Percentiles rank a stretch among this genome's conserved stretches.
Evolutionary conservation across 2,797 vertebrate genomes (phyloP).

Genomic region (Limosa lapponica): DNA sequence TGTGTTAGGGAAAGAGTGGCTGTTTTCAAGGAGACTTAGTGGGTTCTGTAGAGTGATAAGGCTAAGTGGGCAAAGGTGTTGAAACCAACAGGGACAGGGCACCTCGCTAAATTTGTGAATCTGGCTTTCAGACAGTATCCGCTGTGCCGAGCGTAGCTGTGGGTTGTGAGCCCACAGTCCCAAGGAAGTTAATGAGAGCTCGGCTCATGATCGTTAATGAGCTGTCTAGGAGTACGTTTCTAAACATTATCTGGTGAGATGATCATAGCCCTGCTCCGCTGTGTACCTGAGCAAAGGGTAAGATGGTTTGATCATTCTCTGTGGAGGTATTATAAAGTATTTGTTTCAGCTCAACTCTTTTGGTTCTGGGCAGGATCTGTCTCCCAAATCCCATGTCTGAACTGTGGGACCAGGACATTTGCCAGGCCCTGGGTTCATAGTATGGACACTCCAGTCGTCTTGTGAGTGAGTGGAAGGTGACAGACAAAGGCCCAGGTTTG

Average conservation of each 20-base stretch:
- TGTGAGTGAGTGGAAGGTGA: not conserved
- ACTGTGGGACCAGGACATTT: not conserved
- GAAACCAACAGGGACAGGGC: not conserved
- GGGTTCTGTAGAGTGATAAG: not conserved
- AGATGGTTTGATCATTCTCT: not conserved
- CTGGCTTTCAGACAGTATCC: not conserved
- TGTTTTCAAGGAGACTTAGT: not conserved
- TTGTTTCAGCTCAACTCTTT: not conserved
- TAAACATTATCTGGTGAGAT: not conserved
- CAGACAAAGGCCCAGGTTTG: not conserved
- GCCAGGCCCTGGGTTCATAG: not conserved
- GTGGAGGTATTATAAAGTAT: not conserved
- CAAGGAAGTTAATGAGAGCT: not conserved
- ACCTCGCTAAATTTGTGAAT: not conserved
- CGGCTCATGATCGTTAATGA: rapidly evolving
- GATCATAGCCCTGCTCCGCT: not conserved
- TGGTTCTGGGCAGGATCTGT: not conserved
- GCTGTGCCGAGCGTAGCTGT: not conserved
- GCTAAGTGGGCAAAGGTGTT: not conserved
- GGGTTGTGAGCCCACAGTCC: not conserved
- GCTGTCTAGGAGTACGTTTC: not conserved
- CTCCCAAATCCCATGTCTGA: not conserved
- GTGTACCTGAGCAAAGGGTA: not conserved
- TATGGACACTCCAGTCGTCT: not conserved
- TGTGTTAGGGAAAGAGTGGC: not conserved